Evolutionary conservation across 2,113 vertebrate species (phyloP).

Genomic region (Anser cygnoides): DNA sequence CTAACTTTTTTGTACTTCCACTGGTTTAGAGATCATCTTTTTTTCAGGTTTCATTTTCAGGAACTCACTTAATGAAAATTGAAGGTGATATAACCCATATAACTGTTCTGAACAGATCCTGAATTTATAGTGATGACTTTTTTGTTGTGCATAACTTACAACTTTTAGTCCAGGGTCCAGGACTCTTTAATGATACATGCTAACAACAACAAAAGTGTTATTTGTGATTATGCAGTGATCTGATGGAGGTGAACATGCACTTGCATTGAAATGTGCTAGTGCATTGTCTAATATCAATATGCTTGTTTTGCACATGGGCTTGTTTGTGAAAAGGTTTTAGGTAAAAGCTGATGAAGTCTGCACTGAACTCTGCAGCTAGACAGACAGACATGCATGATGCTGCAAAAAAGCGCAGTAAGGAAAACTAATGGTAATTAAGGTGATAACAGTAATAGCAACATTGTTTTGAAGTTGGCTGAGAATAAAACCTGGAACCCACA

Average conservation of each 20-base stretch:
- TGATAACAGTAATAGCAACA: not conserved
- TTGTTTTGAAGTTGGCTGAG: not conserved
- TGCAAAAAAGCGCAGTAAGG: not conserved
- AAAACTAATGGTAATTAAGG: not conserved
- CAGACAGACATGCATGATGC: not conserved
- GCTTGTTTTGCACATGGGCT: not conserved
- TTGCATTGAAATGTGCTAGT: not conserved
- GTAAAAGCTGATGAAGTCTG: not conserved
- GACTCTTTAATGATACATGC: not conserved
- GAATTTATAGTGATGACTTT: not conserved
- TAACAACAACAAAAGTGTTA: not conserved
- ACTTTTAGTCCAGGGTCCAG: not conserved
- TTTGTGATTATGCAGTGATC: not conserved
- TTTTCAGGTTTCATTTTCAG: not conserved
- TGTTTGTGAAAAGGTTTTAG: not conserved
- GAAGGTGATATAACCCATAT: not conserved
- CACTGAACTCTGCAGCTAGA: not conserved
- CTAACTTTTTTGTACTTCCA: not conserved
- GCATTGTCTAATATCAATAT: not conserved
- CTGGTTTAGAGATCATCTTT: not conserved
- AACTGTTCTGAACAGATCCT: not conserved
- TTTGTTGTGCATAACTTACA: not conserved
- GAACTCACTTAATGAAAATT: not conserved
- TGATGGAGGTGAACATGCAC: not conserved
- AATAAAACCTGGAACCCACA: not conserved